Conservation (phyloP, 2,888 invertebrate species). For the Diarsia rubi region DNA sequence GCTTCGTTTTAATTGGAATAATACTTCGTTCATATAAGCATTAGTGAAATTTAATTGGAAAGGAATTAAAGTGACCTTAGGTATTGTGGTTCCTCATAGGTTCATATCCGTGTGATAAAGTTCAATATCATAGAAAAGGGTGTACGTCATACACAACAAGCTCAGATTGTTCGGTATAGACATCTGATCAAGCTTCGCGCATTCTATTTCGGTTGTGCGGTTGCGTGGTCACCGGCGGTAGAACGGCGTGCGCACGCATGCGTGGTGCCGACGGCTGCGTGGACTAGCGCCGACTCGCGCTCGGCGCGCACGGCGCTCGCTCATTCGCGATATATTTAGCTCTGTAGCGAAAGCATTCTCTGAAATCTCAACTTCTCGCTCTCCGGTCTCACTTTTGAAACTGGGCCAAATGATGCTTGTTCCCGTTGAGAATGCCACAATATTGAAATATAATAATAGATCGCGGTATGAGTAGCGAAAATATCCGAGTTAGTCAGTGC, state of each 20-base stretch:
- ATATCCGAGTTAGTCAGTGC: constrained; percentile 88
- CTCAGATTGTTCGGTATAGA: constrained; percentile 58
- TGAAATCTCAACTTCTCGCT: constrained; percentile 88
- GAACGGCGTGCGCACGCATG: constrained; percentile 60
- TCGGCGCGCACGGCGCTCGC: constrained; percentile 61
- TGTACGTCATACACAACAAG: constrained; percentile 53
- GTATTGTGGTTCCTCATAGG: constrained; percentile 49
- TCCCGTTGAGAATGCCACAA: constrained; percentile 89
- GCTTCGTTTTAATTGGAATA: background rate
- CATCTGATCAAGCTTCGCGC: constrained; percentile 72
- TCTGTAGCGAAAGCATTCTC: constrained; percentile 87
- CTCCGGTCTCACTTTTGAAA: constrained; percentile 89
- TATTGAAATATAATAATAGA: constrained; percentile 90
- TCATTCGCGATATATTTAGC: constrained; percentile 85
- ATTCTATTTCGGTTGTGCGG: constrained; percentile 79
- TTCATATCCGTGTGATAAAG: constrained; percentile 63
- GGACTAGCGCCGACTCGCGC: constrained; percentile 63
- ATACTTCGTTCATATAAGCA: background rate
- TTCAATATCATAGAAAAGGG: constrained; percentile 69
- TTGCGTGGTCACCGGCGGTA: constrained; percentile 66
- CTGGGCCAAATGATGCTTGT: constrained; percentile 90
- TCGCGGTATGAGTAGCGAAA: constrained; percentile 84
- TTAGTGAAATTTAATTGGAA: background rate
- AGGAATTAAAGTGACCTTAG: constrained; percentile 47
- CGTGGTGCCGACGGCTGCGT: constrained; percentile 63